These are phyloP conservation scores for Panzeria rudis DNA, from an alignment of 2,888 invertebrate species.

Conservation along the genomic window DNA sequence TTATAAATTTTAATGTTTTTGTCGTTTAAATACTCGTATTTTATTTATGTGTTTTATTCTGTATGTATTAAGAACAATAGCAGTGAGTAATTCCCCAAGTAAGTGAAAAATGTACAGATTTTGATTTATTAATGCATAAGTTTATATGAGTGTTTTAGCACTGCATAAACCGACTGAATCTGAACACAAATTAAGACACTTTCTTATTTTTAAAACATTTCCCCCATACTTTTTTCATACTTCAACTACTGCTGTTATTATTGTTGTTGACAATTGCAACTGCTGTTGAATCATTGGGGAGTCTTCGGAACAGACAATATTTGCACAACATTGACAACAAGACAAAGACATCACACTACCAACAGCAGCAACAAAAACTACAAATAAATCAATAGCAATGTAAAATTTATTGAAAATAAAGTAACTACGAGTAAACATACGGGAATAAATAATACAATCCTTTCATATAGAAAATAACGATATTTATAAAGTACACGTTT, in stretches of 20 bases:
- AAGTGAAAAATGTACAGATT: not conserved
- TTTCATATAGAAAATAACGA: too few species aligned
- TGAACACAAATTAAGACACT: conserved; percentile 17
- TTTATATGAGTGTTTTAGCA: conserved; percentile 34
- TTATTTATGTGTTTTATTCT: not conserved
- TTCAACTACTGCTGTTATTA: conserved; percentile 16
- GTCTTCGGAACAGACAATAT: conserved; percentile 50
- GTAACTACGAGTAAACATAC: conserved; percentile 46
- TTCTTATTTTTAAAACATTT: not conserved
- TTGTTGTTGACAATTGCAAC: conserved; percentile 47
- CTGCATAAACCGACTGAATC: conserved; percentile 10
- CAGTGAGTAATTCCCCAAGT: not conserved
- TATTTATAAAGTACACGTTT: too few species aligned
- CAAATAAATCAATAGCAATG: conserved; percentile 1
- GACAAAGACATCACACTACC: conserved; percentile 23
- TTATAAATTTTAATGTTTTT: not conserved
- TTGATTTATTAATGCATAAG: conserved; percentile 55
- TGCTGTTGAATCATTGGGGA: conserved; percentile 52
- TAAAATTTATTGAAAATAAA: conserved; percentile 35
- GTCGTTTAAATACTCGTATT: not conserved
- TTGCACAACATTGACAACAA: conserved; percentile 20
- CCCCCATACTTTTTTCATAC: not conserved
- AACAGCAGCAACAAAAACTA: conserved; percentile 16
- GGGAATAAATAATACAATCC: not conserved
- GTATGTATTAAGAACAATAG: not conserved